Evolutionary conservation across 2,797 vertebrate genomes (phyloP).

Genomic region (Lepilemur septentrionalis): DNA sequence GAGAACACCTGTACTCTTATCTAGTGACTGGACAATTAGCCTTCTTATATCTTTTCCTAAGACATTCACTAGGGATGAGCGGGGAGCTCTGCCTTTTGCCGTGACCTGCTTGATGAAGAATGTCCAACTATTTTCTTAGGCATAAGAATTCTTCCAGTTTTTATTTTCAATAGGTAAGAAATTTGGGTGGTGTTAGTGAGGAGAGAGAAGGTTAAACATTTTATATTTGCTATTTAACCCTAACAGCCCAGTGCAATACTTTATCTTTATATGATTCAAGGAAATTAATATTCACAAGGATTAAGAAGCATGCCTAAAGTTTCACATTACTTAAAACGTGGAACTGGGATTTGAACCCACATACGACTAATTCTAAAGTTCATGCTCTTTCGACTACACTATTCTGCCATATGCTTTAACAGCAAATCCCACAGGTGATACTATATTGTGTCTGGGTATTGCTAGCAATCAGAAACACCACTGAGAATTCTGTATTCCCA

Average conservation of each 20-base stretch:
- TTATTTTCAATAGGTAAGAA: background rate
- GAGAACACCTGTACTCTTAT: background rate
- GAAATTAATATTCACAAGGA: background rate
- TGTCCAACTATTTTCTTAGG: background rate
- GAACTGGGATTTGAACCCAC: background rate
- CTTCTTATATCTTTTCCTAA: background rate
- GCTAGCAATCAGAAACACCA: background rate
- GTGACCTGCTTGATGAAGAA: background rate
- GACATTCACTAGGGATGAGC: background rate
- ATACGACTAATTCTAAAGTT: background rate
- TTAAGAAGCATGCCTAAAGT: background rate
- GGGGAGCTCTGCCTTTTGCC: background rate
- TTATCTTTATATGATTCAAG: no score
- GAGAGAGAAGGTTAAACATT: background rate
- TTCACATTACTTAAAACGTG: background rate
- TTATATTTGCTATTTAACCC: background rate
- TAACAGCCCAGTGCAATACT: background rate
- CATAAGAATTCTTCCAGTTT: background rate
- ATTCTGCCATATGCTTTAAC: background rate
- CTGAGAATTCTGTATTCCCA: background rate
- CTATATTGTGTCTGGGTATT: background rate
- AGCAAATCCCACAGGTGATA: background rate
- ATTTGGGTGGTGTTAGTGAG: background rate
- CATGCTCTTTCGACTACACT: background rate
- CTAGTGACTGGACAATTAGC: background rate